These are phyloP conservation scores for Nasonia giraulti DNA, from an alignment of 1,140 invertebrate genomes.

Conservation along the genomic window DNA sequence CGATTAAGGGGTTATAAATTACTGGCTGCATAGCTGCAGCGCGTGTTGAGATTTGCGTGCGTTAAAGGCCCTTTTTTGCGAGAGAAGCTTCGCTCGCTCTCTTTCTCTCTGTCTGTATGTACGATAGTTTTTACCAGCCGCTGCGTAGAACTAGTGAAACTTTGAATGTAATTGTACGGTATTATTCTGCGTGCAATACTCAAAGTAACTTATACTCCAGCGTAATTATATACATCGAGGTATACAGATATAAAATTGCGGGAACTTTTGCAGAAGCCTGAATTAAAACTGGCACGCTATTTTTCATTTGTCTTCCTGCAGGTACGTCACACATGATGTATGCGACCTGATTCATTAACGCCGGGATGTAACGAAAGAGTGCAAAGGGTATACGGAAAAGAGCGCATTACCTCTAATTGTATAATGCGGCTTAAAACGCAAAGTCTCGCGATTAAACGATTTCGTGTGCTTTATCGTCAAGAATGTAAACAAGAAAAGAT, in stretches of 20 bases:
- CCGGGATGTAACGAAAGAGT: too few relatives aligned
- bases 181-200: neutral
- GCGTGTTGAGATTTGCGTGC: neutral
- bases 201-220: neutral
- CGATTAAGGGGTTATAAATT: neutral
- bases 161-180: neutral
- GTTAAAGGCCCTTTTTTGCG: neutral
- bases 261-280: neutral
- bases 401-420: neutral
- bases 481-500: conserved; percentile 1
- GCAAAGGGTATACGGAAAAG: too few relatives aligned
- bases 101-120: neutral
- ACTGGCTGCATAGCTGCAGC: neutral
- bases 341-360: neutral
- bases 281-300: neutral
- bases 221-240: neutral
- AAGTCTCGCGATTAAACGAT: neutral
- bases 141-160: neutral
- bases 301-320: too few relatives aligned
- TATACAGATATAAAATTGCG: neutral
- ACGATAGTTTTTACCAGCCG: neutral
- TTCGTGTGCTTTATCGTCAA: neutral
- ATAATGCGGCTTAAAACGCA: neutral
- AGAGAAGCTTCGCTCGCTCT: neutral
- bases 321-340: too few relatives aligned